Percentiles rank a stretch among this genome's conserved stretches.
Evolutionary conservation across 2,797 vertebrate genomes (phyloP).

Genomic region (Micromesistius poutassou): DNA sequence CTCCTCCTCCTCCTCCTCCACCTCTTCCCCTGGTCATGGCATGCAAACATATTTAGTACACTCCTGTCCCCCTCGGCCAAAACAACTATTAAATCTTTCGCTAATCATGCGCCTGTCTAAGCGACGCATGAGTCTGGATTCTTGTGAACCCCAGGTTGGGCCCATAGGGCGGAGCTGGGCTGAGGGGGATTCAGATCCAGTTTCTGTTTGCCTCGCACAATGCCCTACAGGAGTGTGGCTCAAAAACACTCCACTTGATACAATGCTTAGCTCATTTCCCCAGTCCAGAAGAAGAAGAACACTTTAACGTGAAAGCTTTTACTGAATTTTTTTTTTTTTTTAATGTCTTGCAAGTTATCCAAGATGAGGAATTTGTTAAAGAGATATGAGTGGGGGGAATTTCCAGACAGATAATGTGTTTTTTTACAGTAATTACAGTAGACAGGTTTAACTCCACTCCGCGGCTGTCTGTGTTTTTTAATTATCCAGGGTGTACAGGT

Average conservation of each 20-base stretch:
- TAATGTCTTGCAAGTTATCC: background rate
- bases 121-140: background rate
- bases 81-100: background rate
- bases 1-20: background rate
- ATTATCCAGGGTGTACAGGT: background rate
- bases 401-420: background rate
- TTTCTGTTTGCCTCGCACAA: background rate
- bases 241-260: background rate
- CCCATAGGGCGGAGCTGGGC: background rate
- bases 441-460: background rate
- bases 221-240: background rate
- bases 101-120: background rate
- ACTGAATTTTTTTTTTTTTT: background rate
- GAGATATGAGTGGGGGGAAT: background rate
- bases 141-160: background rate
- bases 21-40: background rate
- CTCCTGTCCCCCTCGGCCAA: background rate
- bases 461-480: background rate
- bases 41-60: background rate
- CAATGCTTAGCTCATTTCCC: background rate
- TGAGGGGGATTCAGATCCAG: background rate
- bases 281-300: background rate
- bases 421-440: background rate
- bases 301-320: background rate
- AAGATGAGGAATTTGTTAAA: background rate